A percentile compares a stretch with the other conserved stretches of the same genome.
Conservation (phyloP, 2,888 invertebrate species). For the Tetranychus piercei region DNA sequence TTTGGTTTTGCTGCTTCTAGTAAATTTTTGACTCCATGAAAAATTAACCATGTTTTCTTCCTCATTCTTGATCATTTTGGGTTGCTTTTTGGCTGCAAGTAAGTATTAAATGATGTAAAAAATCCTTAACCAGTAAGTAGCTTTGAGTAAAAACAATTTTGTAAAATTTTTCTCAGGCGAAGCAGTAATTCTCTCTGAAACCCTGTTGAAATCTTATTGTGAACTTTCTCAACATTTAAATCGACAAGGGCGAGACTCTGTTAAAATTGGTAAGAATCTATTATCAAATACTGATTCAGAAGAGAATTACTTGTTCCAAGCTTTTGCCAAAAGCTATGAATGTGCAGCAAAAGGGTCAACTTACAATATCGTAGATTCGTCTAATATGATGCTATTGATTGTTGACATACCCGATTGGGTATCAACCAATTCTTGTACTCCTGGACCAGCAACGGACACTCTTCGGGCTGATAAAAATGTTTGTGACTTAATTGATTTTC, state of each 20-base stretch:
- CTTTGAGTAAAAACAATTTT: too few relatives aligned
- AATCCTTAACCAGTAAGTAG: too few relatives aligned
- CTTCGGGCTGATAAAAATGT: background rate
- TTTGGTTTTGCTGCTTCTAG: too few relatives aligned
- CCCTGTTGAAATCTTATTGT: background rate
- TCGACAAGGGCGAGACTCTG: background rate
- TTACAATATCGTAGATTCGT: background rate
- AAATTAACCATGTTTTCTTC: too few relatives aligned
- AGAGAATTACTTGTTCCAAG: background rate
- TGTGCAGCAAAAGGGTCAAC: background rate
- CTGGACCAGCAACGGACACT: background rate
- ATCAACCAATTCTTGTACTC: background rate
- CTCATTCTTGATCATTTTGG: too few relatives aligned
- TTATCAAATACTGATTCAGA: background rate
- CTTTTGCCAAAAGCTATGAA: background rate
- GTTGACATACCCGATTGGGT: background rate
- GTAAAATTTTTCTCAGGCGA: background rate
- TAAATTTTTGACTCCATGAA: too few relatives aligned
- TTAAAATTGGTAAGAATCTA: background rate
- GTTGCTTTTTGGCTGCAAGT: too few relatives aligned
- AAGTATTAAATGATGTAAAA: too few relatives aligned
- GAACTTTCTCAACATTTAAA: background rate
- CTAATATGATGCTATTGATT: background rate
- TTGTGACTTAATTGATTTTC: background rate
- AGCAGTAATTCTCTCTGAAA: background rate